A percentile compares a stretch with the other conserved stretches of the same genome.
Evolutionary conservation across 1,140 invertebrate species (phyloP).

Genomic region (Solen grandis): DNA sequence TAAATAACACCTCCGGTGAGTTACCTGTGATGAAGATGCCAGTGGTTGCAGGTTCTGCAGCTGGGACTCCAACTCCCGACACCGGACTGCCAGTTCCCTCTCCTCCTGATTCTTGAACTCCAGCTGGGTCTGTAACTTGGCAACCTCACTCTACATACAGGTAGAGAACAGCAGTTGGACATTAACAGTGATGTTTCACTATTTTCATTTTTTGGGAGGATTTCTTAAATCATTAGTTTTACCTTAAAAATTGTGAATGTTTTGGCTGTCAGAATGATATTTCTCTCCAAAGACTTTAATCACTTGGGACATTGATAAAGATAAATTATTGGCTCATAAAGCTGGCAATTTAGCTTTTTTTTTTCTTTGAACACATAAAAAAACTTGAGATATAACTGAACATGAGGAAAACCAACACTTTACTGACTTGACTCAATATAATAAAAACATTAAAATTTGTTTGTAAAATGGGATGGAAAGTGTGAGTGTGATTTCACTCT

Average conservation of each 20-base stretch:
- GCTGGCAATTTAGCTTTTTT: no score
- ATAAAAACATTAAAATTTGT: no score
- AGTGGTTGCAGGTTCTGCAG: not conserved
- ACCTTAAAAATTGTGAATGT: no score
- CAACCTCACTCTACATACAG: constrained; percentile 21
- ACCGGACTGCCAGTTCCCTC: constrained; percentile 8
- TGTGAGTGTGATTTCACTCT: no score
- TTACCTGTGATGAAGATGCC: constrained; percentile 23
- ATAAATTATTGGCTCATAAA: not conserved
- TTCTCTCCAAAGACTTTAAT: not conserved
- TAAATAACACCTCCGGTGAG: no score
- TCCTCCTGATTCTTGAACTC: constrained; percentile 48
- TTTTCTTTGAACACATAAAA: no score
- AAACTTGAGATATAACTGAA: no score
- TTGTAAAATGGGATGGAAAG: no score
- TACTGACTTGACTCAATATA: no score
- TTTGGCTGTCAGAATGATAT: no score
- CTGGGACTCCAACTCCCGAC: constrained; percentile 28
- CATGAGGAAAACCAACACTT: no score
- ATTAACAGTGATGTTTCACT: not conserved
- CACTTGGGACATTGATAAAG: not conserved
- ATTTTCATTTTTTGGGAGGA: not conserved
- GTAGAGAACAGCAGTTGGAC: not conserved
- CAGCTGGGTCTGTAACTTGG: constrained; percentile 37
- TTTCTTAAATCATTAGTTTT: not conserved